phyloP scores from a whole-genome alignment of 2,888 invertebrate species.

The Brachypterus glaber region DNA sequence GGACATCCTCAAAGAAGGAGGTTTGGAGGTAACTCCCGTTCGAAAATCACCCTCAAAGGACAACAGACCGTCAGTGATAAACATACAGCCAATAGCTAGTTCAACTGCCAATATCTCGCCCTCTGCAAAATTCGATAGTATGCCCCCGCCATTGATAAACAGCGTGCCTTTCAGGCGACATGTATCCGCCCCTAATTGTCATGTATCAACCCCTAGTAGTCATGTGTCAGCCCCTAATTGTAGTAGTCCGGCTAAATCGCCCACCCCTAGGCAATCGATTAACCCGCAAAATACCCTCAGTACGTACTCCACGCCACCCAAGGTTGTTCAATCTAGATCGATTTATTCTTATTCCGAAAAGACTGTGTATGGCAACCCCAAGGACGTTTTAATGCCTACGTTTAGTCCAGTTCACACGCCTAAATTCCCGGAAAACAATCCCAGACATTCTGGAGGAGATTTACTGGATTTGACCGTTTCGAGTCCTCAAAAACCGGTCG shows the following conservation, averaged over 20 bases:
- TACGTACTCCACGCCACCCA: slow-evolving; percentile 41
- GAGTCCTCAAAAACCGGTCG: slow-evolving; percentile 40
- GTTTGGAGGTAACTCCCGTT: slow-evolving; percentile 65
- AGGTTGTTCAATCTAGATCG: slow-evolving; percentile 54
- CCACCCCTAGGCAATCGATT: slow-evolving; percentile 4
- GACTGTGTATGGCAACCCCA: slow-evolving; percentile 63
- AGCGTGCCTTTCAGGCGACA: slow-evolving; percentile 31
- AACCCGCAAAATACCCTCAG: slow-evolving; percentile 27
- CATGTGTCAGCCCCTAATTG: slow-evolving; percentile 26
- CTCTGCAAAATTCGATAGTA: slow-evolving; percentile 23
- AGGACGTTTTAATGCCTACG: slow-evolving; percentile 53
- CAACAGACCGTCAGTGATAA: slow-evolving; percentile 33
- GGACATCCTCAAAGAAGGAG: slow-evolving; percentile 65
- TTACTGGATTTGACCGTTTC: slow-evolving; percentile 57
- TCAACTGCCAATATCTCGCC: slow-evolving; percentile 16
- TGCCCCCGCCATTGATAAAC: slow-evolving; percentile 30
- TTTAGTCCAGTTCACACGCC: slow-evolving; percentile 37
- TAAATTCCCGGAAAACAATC: slow-evolving; percentile 36
- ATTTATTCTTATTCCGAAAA: slow-evolving; percentile 55
- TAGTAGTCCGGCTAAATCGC: slow-evolving; percentile 14
- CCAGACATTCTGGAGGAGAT: slow-evolving; percentile 42
- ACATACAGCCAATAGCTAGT: slow-evolving; percentile 28
- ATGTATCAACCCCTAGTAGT: neutral
- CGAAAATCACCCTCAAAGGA: slow-evolving; percentile 35
- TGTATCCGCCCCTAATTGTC: no score